phyloP scores from a whole-genome alignment of 2,888 invertebrate species.

The Fabriciana adippe region DNA sequence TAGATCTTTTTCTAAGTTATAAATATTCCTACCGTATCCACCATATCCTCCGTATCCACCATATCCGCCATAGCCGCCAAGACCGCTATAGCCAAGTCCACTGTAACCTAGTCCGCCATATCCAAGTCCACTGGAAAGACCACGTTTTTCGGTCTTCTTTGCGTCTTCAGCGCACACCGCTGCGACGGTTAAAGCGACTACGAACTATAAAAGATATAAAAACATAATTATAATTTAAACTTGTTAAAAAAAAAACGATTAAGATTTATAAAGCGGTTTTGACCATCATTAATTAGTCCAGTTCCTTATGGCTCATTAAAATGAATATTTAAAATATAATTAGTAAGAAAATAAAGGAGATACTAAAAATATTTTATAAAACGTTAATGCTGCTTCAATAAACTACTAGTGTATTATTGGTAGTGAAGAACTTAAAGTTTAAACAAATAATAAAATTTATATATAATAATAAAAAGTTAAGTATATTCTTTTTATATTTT shows the following conservation, averaged over 20 bases:
- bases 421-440: no score
- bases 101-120: conserved; percentile 34
- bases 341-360: no score
- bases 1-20: neutral
- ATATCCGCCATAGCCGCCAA: conserved; percentile 29
- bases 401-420: no score
- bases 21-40: conserved; percentile 29
- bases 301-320: no score
- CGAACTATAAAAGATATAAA: conserved; percentile 51
- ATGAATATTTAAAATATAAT: no score
- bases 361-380: no score
- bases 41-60: conserved; percentile 32
- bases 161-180: conserved; percentile 72
- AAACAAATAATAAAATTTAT: no score
- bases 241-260: neutral
- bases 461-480: no score
- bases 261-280: no score
- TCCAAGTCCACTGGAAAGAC: conserved; percentile 57
- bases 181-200: conserved; percentile 62
- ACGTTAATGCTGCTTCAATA: no score
- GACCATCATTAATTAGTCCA: no score
- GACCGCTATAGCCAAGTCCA: conserved; percentile 10
- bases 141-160: conserved; percentile 77
- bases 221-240: neutral
- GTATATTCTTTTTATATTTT: no score